Base-by-base conservation (phyloP, 2,113 vertebrate genomes). In the Apistogramma diplotaenia region DNA sequence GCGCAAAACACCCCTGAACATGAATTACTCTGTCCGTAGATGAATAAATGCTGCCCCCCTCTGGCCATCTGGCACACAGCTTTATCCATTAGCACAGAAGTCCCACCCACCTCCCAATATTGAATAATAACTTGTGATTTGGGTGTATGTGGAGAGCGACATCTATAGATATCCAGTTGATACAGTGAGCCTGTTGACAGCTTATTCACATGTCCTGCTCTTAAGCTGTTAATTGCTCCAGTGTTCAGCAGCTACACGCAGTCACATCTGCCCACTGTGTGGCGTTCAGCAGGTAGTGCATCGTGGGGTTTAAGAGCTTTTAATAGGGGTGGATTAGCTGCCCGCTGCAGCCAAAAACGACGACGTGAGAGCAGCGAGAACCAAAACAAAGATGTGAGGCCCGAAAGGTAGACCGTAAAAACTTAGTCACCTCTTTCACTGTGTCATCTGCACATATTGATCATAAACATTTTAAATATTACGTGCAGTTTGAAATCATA, bases 11-110 rank as follows among this genome's bases (percentile, higher is more conserved):
- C 9, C 62, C 25, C 3, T 56, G 21, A 67, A 12, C 8, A 49
- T 74, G 3, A 77, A 81, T 62, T 79, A 72, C 2, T 29, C 21
- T 74, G 49, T 49, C 23, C n/a, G 43, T 15, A 72, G 15, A 12
- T 0, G 7, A 53, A 54, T 62, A 65, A 79, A 89, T 74, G 29
- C 83, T 67, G 33, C 80, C 88, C 61, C 67, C 83, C 58, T 58
- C 61, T 89, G 87, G 90, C n/a, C 72, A 67, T 53, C 8, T 4
- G 53, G 53, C 2, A 12, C 53, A 55, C 53, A 23, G 53, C 10
- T 55, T 10, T 23, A 10, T 21, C n/a, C 21, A 11, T 55, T 4
- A 21, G n/a, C 53, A 23, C 53, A 23, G 49, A n/a, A 55, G n/a
- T 9, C 10, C n/a, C n/a, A 21, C n/a, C 10, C 19, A 12, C 18